These are phyloP conservation scores for Agelastica alni DNA, from an alignment of 2,888 invertebrate genomes.

Conservation along the genomic window DNA sequence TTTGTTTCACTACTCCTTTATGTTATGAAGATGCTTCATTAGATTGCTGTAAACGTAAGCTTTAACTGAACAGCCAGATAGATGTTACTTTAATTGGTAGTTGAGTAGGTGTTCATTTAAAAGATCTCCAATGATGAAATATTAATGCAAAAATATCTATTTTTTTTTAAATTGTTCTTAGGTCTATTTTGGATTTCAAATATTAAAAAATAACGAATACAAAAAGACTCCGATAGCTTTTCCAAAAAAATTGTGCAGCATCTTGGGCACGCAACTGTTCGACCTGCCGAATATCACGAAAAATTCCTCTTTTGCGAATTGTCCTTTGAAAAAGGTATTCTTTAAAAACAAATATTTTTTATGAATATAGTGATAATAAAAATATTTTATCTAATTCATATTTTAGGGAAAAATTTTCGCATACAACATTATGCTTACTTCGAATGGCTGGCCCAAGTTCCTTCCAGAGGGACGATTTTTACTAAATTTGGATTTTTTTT, in stretches of 20 bases:
- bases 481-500: slow-evolving; percentile 1
- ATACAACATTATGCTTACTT: slow-evolving; percentile 14
- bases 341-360: neutral
- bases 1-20: no score
- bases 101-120: no score
- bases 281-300: slow-evolving; percentile 16
- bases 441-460: slow-evolving; percentile 16
- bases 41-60: no score
- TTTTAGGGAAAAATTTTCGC: slow-evolving; percentile 10
- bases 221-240: slow-evolving; percentile 11
- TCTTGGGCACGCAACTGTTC: slow-evolving; percentile 3
- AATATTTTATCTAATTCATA: neutral
- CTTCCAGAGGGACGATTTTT: slow-evolving; percentile 12
- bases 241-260: slow-evolving; percentile 7
- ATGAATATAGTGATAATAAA: neutral
- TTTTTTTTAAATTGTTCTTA: slow-evolving; percentile 9
- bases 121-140: no score
- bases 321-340: slow-evolving; percentile 5
- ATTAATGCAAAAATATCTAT: neutral
- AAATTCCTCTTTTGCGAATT: slow-evolving; percentile 9
- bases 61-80: no score
- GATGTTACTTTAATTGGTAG: no score
- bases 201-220: slow-evolving; percentile 17
- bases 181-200: slow-evolving; percentile 11
- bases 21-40: no score